Conservation (phyloP, 2,113 vertebrate species). For the Lagopus muta region DNA sequence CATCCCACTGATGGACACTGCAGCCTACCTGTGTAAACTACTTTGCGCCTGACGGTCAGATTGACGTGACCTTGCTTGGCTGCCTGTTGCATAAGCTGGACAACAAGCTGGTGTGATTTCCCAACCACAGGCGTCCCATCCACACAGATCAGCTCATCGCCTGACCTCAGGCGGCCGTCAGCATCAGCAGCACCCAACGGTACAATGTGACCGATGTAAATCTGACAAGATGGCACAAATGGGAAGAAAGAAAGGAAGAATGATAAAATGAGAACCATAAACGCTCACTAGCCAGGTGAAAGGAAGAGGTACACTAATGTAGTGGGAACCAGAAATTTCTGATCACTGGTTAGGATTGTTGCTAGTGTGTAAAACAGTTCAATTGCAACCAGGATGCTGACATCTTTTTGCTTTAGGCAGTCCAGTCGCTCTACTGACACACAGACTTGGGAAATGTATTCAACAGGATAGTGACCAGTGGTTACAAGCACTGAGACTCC, state of each 20-base stretch:
- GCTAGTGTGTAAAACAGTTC: background rate
- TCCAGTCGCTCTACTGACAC: background rate
- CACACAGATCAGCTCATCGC: constrained; percentile 96
- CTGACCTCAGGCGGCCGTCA: constrained; percentile 94
- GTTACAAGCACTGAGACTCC: background rate
- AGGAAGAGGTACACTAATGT: background rate
- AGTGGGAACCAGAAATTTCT: background rate
- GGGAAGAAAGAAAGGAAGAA: too few species aligned
- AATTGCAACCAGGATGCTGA: background rate
- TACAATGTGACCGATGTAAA: constrained; percentile 99
- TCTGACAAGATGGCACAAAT: constrained; percentile 76
- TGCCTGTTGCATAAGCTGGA: constrained; percentile 99
- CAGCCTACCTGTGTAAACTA: constrained; percentile 87
- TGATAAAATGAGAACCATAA: background rate
- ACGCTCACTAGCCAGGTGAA: background rate
- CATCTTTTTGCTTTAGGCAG: background rate
- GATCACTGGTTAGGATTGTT: background rate
- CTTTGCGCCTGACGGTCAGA: constrained; percentile 95
- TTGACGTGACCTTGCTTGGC: constrained; percentile 99
- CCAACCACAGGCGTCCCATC: constrained; percentile 97
- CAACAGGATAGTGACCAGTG: constrained; percentile 2
- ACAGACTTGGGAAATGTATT: background rate
- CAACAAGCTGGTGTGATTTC: constrained; percentile 98
- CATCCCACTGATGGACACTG: background rate
- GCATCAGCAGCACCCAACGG: constrained; percentile 96